Conservation (phyloP, 2,113 vertebrate species). For the Gasterosteus nipponicus region DNA sequence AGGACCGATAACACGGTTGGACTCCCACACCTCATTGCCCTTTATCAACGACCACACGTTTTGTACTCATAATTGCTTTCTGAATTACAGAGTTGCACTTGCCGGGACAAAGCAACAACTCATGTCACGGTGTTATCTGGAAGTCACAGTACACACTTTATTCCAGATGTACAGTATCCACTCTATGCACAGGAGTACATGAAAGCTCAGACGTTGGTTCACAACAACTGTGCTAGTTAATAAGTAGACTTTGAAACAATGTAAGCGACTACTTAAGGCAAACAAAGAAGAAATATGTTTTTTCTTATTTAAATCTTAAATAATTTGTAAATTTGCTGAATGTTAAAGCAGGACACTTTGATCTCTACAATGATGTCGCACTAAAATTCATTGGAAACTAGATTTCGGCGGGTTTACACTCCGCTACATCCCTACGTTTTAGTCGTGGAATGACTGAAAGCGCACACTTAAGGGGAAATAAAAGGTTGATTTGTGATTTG, state of each 20-base stretch:
- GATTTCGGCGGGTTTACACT: conserved; percentile 25
- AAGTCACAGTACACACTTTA: background rate
- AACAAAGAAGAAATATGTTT: background rate
- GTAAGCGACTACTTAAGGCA: too few species aligned
- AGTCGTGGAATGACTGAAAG: conserved; percentile 68
- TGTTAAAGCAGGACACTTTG: background rate
- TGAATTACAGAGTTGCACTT: background rate
- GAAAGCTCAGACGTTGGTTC: background rate
- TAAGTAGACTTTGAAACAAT: background rate
- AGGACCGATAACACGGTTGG: background rate
- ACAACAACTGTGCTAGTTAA: background rate
- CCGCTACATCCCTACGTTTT: conserved; percentile 29
- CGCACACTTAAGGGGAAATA: conserved; percentile 48
- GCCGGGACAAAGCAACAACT: background rate
- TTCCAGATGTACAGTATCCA: background rate
- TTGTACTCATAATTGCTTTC: background rate
- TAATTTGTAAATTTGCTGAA: background rate
- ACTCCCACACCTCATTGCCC: background rate
- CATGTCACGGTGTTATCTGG: background rate
- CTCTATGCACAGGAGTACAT: background rate
- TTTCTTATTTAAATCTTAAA: background rate
- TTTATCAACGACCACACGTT: background rate
- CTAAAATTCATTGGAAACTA: background rate
- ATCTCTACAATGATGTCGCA: background rate
- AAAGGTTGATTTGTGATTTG: too few species aligned